Conservation (phyloP, 2,888 invertebrate genomes). For the Pristionchus fissidentatus region DNA sequence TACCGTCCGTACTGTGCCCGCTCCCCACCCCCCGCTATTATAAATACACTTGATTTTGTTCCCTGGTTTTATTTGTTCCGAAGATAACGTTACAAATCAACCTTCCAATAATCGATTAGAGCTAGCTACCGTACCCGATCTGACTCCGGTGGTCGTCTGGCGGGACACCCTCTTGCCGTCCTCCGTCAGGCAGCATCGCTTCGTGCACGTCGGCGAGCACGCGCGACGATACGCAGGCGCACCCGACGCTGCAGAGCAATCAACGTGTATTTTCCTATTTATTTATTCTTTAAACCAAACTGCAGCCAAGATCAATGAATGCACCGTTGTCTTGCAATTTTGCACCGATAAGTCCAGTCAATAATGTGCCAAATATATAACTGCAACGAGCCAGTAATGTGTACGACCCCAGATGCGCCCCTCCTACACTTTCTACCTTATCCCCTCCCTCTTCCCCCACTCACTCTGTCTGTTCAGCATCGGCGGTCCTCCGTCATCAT, state of each 20-base stretch:
- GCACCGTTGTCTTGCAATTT: no score
- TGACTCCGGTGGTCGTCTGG: constrained; percentile 6
- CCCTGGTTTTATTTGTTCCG: background rate
- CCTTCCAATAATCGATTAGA: background rate
- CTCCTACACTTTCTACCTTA: no score
- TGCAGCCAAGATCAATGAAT: background rate
- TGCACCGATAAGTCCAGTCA: no score
- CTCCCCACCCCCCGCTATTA: background rate
- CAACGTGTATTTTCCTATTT: no score
- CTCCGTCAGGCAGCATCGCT: constrained; percentile 34
- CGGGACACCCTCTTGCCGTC: constrained; percentile 28
- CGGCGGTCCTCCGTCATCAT: constrained; percentile 35
- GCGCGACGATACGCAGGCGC: background rate
- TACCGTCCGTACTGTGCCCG: background rate
- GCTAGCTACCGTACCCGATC: constrained; percentile 26
- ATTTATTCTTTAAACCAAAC: background rate
- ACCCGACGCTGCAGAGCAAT: background rate
- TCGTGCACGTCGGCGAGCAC: constrained; percentile 41
- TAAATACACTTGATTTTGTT: background rate
- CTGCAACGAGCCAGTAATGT: no score
- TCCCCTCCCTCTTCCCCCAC: no score
- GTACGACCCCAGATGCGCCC: no score
- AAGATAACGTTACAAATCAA: background rate
- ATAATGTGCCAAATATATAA: no score
- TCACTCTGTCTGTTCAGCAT: constrained; percentile 29